phyloP scores from a whole-genome alignment of 2,888 invertebrate species.

The Halocaridina rubra region DNA sequence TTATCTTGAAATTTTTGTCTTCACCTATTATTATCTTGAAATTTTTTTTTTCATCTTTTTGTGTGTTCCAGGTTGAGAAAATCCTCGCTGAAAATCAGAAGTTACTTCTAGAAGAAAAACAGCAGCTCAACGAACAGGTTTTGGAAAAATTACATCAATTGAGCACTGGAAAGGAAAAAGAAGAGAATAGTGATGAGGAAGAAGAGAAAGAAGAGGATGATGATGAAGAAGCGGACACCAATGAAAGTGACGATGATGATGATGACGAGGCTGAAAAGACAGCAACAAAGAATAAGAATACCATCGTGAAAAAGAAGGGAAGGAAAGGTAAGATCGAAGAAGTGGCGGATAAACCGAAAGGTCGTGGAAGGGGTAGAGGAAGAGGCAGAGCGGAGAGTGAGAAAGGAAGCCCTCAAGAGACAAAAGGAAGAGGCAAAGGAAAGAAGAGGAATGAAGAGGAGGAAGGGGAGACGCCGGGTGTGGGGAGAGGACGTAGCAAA shows the following conservation, averaged over 20 bases:
- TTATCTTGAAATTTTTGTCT: no score
- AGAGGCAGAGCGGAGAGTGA: background rate
- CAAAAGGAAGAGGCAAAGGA: background rate
- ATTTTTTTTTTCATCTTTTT: no score
- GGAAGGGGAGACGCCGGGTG: background rate
- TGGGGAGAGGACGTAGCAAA: background rate
- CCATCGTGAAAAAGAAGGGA: background rate
- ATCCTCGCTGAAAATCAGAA: slow-evolving; percentile 67
- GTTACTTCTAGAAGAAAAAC: slow-evolving; percentile 66
- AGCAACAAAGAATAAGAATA: background rate
- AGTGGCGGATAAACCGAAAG: background rate
- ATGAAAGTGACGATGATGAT: background rate
- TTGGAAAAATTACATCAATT: no score
- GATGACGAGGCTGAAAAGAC: background rate
- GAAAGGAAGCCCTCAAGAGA: background rate
- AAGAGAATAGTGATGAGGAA: slow-evolving; percentile 16
- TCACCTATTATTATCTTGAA: no score
- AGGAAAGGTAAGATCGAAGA: slow-evolving; percentile 10
- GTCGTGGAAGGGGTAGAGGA: slow-evolving; percentile 1
- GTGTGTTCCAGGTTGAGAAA: slow-evolving; percentile 65
- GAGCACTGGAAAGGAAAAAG: background rate
- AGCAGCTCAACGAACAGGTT: slow-evolving; percentile 64
- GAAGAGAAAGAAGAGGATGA: slow-evolving; percentile 4
- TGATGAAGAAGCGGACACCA: slow-evolving; percentile 7
- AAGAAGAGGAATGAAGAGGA: slow-evolving; percentile 9